Conservation (phyloP, 2,797 vertebrate species). For the Leptatherina wallacei region DNA sequence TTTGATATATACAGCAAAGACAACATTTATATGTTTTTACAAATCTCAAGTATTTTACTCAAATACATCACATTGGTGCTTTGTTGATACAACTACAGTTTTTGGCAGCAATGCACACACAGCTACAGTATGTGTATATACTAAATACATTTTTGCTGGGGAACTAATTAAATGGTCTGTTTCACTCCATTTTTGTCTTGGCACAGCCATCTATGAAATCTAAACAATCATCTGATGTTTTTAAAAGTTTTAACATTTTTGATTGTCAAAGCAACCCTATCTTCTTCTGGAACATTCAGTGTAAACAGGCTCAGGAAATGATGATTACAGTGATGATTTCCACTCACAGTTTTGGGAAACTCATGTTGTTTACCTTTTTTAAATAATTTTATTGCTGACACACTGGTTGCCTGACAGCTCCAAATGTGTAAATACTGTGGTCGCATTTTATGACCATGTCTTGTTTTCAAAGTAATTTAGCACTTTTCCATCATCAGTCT, state of each 20-base stretch:
- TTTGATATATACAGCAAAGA: too few relatives aligned
- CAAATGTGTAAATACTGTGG: slow-evolving; percentile 1
- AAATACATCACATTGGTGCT: neutral
- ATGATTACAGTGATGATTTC: slow-evolving; percentile 39
- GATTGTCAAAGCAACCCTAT: slow-evolving; percentile 30
- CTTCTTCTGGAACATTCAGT: slow-evolving; percentile 30
- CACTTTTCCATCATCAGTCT: slow-evolving; percentile 5
- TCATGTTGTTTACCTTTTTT: slow-evolving; percentile 18
- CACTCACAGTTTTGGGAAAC: slow-evolving; percentile 35
- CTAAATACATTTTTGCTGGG: neutral
- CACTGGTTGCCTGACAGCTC: neutral
- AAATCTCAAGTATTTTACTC: neutral
- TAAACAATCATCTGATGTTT: slow-evolving; percentile 29
- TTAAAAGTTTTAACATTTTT: slow-evolving; percentile 29
- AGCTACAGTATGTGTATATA: neutral
- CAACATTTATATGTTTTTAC: too few relatives aligned
- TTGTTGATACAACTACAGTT: slow-evolving; percentile 5
- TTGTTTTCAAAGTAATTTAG: neutral
- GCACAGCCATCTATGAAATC: slow-evolving; percentile 3
- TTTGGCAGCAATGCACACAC: neutral
- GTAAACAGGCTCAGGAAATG: slow-evolving; percentile 81
- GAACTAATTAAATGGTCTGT: slow-evolving; percentile 11
- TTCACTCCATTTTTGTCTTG: slow-evolving; percentile 23
- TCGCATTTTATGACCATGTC: too few relatives aligned
- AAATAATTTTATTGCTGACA: slow-evolving; percentile 35